phyloP scores from a whole-genome alignment of 2,113 vertebrate species.

The Riparia riparia region DNA sequence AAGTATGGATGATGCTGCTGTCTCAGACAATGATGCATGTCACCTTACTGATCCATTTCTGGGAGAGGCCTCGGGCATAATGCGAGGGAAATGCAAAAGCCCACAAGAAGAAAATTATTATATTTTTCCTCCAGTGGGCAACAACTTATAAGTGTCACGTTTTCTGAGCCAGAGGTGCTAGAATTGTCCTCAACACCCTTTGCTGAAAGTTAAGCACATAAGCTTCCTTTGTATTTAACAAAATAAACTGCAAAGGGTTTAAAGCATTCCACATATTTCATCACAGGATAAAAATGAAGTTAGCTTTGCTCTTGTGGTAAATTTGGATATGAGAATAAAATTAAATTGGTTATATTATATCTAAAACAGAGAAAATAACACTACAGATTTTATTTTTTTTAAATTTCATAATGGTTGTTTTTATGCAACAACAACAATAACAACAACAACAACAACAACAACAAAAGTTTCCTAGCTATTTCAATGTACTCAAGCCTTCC shows the following conservation, averaged over 20 bases:
- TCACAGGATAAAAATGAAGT: background rate
- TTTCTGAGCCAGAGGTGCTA: background rate
- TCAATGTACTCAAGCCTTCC: background rate
- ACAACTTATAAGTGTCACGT: background rate
- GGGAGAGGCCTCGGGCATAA: background rate
- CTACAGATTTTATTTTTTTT: no score
- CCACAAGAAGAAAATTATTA: background rate
- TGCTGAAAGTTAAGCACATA: background rate
- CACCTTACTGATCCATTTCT: background rate
- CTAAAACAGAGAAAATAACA: background rate
- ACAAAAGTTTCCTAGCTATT: background rate
- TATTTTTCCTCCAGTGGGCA: background rate
- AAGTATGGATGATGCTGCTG: background rate
- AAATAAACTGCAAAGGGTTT: background rate
- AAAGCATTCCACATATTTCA: background rate
- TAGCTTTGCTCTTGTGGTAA: background rate
- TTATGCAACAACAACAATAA: background rate
- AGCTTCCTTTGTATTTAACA: background rate
- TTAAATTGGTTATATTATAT: background rate
- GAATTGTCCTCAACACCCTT: background rate
- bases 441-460: background rate
- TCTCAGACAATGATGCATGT: background rate
- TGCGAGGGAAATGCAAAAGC: background rate
- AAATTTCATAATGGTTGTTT: background rate
- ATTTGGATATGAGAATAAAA: background rate